phyloP scores from a whole-genome alignment of 2,888 invertebrate species.

The Mesorhabditis sp. region DNA sequence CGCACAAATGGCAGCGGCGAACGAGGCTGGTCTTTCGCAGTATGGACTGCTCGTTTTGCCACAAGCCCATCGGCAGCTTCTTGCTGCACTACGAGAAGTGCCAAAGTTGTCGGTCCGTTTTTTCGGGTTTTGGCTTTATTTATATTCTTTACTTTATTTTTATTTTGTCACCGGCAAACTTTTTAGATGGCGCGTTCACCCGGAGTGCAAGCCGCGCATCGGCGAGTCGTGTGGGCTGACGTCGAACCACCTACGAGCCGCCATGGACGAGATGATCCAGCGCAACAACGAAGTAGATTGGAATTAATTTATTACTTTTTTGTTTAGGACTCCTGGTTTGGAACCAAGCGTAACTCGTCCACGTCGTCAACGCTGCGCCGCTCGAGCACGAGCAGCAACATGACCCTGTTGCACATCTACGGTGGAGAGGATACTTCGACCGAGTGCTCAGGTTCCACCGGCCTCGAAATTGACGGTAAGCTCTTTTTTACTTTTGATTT shows the following conservation, averaged over 20 bases:
- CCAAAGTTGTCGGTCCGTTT: constrained; percentile 28
- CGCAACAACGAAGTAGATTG: constrained; percentile 36
- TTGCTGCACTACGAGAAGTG: constrained; percentile 55
- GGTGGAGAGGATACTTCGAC: no score
- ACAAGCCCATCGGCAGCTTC: constrained; percentile 40
- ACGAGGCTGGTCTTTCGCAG: no score
- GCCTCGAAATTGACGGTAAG: no score
- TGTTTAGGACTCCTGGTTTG: constrained; percentile 39
- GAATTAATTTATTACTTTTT: not conserved
- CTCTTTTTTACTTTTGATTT: no score
- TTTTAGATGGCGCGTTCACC: constrained; percentile 48
- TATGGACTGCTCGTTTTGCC: constrained; percentile 19
- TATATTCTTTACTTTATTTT: no score
- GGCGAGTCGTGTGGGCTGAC: constrained; percentile 57
- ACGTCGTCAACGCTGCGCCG: no score
- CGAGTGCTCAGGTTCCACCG: no score
- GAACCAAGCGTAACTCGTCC: constrained; percentile 14
- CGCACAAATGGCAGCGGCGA: constrained; percentile 12
- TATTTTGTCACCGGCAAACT: no score
- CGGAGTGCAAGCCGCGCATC: constrained; percentile 51
- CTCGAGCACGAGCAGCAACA: no score
- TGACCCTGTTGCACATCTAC: no score
- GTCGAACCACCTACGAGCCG: constrained; percentile 46
- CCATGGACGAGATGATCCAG: constrained; percentile 41
- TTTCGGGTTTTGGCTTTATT: no score